These are phyloP conservation scores for Chaetodon trifascialis DNA, from an alignment of 2,113 vertebrate species.

Conservation along the genomic window DNA sequence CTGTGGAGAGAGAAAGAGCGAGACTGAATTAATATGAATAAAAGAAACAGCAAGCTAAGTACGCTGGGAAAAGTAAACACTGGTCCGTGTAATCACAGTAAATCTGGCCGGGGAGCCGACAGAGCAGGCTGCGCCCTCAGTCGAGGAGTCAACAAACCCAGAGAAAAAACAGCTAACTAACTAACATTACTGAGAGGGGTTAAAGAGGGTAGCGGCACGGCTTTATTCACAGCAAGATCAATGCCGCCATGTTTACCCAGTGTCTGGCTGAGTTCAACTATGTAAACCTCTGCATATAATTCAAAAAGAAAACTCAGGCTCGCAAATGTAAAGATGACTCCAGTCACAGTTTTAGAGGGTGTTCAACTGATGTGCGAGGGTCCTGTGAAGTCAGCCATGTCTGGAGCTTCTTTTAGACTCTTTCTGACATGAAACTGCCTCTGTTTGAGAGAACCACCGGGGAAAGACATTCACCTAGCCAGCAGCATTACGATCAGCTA, in stretches of 20 bases:
- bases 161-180: slow-evolving; percentile 49
- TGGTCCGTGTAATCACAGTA: slow-evolving; percentile 70
- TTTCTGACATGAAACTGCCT: slow-evolving; percentile 25
- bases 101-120: slow-evolving; percentile 62
- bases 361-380: not conserved
- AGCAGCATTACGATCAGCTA: slow-evolving; percentile 39
- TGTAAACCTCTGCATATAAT: slow-evolving; percentile 47
- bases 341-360: not conserved
- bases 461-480: slow-evolving; percentile 42
- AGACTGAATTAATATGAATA: slow-evolving; percentile 70
- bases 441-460: slow-evolving; percentile 1
- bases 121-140: slow-evolving; percentile 56
- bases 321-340: slow-evolving; percentile 42
- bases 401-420: not conserved
- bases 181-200: slow-evolving; percentile 64
- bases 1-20: slow-evolving; percentile 1
- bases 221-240: slow-evolving; percentile 70
- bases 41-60: slow-evolving; percentile 71
- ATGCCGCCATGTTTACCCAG: slow-evolving; percentile 62
- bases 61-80: slow-evolving; percentile 86
- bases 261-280: slow-evolving; percentile 64
- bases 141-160: slow-evolving; percentile 78
- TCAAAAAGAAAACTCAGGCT: slow-evolving; percentile 41
- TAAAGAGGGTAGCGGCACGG: slow-evolving; percentile 58
- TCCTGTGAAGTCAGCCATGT: slow-evolving; percentile 24